Conservation (phyloP, 30 jellyfish, hydroid and myxozoan species). For the Clytia hemisphaerica region DNA sequence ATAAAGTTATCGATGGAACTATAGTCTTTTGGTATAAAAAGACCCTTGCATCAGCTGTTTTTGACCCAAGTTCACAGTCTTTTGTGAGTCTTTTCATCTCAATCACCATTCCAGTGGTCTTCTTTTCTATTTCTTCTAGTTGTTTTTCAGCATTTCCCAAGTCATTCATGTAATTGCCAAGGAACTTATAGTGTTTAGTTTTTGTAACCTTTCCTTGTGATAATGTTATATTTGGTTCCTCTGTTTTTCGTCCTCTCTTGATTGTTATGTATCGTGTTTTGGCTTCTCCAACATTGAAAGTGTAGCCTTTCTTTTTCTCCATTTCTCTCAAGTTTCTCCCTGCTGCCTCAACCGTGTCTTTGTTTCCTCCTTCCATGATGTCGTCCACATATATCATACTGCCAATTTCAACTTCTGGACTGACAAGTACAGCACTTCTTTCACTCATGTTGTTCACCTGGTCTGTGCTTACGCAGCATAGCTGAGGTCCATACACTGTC, state of each 20-base stretch:
- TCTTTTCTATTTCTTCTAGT: conserved; percentile 23
- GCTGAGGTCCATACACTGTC: conserved; percentile 31
- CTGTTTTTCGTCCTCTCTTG: conserved; percentile 4
- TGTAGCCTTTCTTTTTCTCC: no score
- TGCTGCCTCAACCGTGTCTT: background rate
- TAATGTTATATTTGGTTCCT: conserved; percentile 12
- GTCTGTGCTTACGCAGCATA: conserved; percentile 8
- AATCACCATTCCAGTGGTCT: conserved; percentile 1
- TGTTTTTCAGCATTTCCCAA: conserved; percentile 14
- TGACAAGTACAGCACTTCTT: background rate
- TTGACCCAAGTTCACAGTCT: conserved; percentile 15
- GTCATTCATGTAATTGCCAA: conserved; percentile 25
- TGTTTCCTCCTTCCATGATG: background rate
- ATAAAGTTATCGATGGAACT: no score
- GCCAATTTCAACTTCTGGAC: conserved; percentile 15
- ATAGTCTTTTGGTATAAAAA: no score
- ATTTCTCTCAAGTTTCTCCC: no score
- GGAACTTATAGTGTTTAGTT: conserved; percentile 14
- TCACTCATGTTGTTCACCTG: background rate
- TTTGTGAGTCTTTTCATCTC: background rate
- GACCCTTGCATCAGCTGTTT: no score
- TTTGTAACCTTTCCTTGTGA: conserved; percentile 5
- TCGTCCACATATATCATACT: conserved; percentile 19
- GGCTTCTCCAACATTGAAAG: no score
- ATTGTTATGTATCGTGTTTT: conserved; percentile 19